Base-by-base conservation (phyloP, 2,888 invertebrate genomes). In the Merodon equestris region DNA sequence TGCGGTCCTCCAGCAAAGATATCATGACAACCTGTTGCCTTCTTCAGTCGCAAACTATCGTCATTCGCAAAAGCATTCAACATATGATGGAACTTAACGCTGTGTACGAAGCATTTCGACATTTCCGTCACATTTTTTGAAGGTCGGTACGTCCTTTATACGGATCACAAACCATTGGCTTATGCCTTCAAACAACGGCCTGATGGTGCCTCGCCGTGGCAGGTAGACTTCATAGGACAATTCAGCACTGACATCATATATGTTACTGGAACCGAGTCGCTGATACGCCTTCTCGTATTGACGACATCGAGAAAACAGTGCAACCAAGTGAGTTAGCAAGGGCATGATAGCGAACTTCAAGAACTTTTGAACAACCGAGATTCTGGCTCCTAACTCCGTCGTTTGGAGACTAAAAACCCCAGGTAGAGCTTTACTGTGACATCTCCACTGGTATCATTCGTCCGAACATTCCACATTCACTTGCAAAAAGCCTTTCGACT, bases 1-100 rank as follows among this genome's bases (percentile, higher is more conserved):
- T n/a, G n/a, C n/a, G n/a, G n/a, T n/a, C n/a, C n/a, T n/a, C n/a
- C n/a, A n/a, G 84, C n/a, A n/a, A n/a, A n/a, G n/a, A n/a, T n/a
- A n/a, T n/a, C n/a, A n/a, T 87, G 4, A 84, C 86, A 1, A 85
- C 86, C 0, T 86, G 86, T 57, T 86, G 85, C 0, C 61, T 87
- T 3, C 40, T 3, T 5, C 40, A 40, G 40, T 9, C 10, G 40
- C 70, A 9, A 54, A n/a, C n/a, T n/a, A n/a, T n/a, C n/a, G n/a
- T n/a, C 54, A 5, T 70, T 70, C 40, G 54, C 15, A 53, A n/a
- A n/a, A n/a, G n/a, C 68, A 50, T 60, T 36, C 60, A n/a, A n/a
- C n/a, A n/a, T n/a, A n/a, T 9, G 70, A 60, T 1, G 54, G n/a
- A n/a, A n/a, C n/a, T 70, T 4, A 61, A 50, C 50, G 71, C 63